A percentile compares a stretch with the other conserved stretches of the same genome.
Evolutionary conservation across 2,888 invertebrate genomes (phyloP).

Genomic region (Eupithecia insigniata): DNA sequence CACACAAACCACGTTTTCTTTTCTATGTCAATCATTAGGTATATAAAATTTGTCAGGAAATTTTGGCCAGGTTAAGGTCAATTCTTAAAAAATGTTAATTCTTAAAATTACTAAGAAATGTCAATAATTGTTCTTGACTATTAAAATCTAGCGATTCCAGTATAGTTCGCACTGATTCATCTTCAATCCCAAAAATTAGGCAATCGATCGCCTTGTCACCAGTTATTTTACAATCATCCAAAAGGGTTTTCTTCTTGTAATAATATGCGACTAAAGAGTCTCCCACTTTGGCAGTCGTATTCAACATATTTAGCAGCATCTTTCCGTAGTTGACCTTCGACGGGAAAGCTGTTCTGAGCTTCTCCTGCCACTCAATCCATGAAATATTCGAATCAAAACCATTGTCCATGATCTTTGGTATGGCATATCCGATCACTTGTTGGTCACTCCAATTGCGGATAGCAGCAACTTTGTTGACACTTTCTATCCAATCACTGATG

Average conservation of each 20-base stretch:
- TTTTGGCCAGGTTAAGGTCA: background rate
- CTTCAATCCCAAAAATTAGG: slow-evolving; percentile 23
- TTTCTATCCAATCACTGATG: slow-evolving; percentile 16
- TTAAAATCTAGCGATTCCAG: slow-evolving; percentile 4
- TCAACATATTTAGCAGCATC: slow-evolving; percentile 21
- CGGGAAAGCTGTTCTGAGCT: slow-evolving; percentile 17
- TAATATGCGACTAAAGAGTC: slow-evolving; percentile 21
- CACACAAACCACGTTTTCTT: background rate
- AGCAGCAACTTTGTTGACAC: slow-evolving; percentile 16
- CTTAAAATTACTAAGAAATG: slow-evolving; percentile 7
- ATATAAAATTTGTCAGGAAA: background rate
- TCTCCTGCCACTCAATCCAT: slow-evolving; percentile 25
- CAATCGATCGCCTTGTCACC: slow-evolving; percentile 24
- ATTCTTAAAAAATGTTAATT: slow-evolving; percentile 5
- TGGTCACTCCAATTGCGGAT: slow-evolving; percentile 22
- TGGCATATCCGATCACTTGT: slow-evolving; percentile 13
- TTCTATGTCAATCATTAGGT: background rate
- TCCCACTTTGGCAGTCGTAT: slow-evolving; percentile 6
- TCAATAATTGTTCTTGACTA: slow-evolving; percentile 12
- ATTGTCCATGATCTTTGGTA: slow-evolving; percentile 22
- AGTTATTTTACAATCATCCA: slow-evolving; percentile 21
- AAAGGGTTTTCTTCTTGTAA: slow-evolving; percentile 12
- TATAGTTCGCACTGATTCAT: slow-evolving; percentile 13
- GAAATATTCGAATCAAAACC: slow-evolving; percentile 6
- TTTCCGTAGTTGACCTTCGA: slow-evolving; percentile 21